Percentiles rank a stretch among this genome's conserved stretches.
phyloP scores from a whole-genome alignment of 2,888 invertebrate genomes.

The Pseudolycoriella hygida region DNA sequence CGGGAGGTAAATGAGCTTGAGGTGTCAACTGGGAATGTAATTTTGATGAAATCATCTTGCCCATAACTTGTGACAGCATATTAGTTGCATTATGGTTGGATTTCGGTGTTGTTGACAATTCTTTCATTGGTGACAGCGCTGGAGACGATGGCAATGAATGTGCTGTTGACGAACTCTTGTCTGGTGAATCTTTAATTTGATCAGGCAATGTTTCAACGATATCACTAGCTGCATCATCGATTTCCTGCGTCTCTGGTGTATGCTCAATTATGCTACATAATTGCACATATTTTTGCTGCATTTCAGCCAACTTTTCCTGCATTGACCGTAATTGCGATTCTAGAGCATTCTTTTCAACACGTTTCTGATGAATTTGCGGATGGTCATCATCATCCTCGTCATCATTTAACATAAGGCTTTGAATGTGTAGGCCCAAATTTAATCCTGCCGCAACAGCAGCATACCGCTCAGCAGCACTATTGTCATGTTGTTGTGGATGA shows the following conservation, averaged over 20 bases:
- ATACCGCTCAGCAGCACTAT: slow-evolving; percentile 42
- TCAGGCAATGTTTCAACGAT: slow-evolving; percentile 30
- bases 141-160: slow-evolving; percentile 14
- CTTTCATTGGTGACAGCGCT: slow-evolving; percentile 14
- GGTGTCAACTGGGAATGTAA: slow-evolving; percentile 31
- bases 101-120: slow-evolving; percentile 12
- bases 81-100: slow-evolving; percentile 31
- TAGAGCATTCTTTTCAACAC: slow-evolving; percentile 71
- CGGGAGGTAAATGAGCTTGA: slow-evolving; percentile 37
- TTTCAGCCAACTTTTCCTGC: slow-evolving; percentile 77
- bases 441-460: slow-evolving; percentile 35
- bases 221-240: slow-evolving; percentile 56
- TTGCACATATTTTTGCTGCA: slow-evolving; percentile 82
- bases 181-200: slow-evolving; percentile 8
- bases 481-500: slow-evolving; percentile 84
- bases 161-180: neutral
- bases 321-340: slow-evolving; percentile 72
- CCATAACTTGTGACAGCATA: slow-evolving; percentile 45
- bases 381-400: slow-evolving; percentile 55
- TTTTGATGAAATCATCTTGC: slow-evolving; percentile 45
- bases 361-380: slow-evolving; percentile 63
- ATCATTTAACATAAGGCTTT: slow-evolving; percentile 38
- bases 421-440: slow-evolving; percentile 37
- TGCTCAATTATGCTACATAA: slow-evolving; percentile 72
- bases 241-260: slow-evolving; percentile 52